Evolutionary conservation across 2,888 invertebrate species (phyloP).

Genomic region (Ophraella communa): DNA sequence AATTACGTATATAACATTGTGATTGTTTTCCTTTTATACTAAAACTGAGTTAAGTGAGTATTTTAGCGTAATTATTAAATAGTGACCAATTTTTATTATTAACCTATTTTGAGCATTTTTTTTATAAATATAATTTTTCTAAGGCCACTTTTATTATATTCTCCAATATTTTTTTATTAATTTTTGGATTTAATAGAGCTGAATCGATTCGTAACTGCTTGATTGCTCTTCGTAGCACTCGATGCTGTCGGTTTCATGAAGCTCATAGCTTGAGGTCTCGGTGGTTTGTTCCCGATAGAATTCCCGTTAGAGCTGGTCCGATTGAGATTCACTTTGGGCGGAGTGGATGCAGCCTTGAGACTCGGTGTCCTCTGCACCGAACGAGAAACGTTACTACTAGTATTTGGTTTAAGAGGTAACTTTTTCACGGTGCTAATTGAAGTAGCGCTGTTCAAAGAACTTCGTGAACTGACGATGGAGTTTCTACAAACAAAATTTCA

Average conservation of each 20-base stretch:
- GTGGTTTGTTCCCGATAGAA: conserved; percentile 48
- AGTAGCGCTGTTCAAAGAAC: conserved; percentile 82
- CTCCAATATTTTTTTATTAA: conserved; percentile 30
- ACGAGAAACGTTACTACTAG: conserved; percentile 44
- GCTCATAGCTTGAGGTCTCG: conserved; percentile 57
- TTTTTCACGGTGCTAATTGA: conserved; percentile 80
- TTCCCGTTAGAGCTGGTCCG: conserved; percentile 40
- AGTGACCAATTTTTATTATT: conserved; percentile 2
- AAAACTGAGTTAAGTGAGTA: neutral
- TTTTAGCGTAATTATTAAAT: neutral
- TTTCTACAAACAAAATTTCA: conserved; percentile 54
- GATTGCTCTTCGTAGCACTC: conserved; percentile 71
- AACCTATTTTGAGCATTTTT: conserved; percentile 12
- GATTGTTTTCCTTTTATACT: neutral
- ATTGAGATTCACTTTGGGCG: conserved; percentile 24
- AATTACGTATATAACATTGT: neutral
- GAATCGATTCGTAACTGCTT: conserved; percentile 20
- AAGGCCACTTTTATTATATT: conserved; percentile 24
- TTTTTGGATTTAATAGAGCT: conserved; percentile 42
- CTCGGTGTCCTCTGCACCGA: conserved; percentile 42
- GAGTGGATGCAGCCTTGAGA: conserved; percentile 33
- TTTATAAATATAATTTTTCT: neutral
- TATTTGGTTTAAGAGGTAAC: conserved; percentile 61
- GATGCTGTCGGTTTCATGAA: conserved; percentile 91
- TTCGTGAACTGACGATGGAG: conserved; percentile 81